Conservation (phyloP, 2,113 vertebrate genomes). For the Scopus umbretta region DNA sequence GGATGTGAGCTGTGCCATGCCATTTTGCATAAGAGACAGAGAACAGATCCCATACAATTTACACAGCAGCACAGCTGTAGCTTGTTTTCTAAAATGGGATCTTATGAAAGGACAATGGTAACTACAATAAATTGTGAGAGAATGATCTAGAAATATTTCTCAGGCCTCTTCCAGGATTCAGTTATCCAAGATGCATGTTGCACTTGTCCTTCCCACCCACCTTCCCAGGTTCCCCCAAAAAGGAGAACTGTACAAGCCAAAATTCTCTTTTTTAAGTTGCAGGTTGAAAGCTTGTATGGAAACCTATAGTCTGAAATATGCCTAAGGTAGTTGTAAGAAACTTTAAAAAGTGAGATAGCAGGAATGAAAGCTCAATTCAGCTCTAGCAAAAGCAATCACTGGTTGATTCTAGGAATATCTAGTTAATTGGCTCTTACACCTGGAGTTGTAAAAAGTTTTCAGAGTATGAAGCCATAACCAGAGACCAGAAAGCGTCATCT, state of each 20-base stretch:
- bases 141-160: not conserved
- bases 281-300: not conserved
- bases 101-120: not conserved
- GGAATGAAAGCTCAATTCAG: not conserved
- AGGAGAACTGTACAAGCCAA: not conserved
- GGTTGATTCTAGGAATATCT: not conserved
- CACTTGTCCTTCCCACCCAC: not conserved
- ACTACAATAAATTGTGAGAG: not conserved
- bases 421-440: not conserved
- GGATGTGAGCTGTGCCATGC: not conserved
- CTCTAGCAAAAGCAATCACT: not conserved
- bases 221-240: not conserved
- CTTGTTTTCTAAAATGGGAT: not conserved
- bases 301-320: not conserved
- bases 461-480: not conserved
- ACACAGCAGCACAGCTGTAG: not conserved
- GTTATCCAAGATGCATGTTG: not conserved
- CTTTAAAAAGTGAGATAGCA: not conserved
- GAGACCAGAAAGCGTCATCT: not conserved
- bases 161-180: not conserved
- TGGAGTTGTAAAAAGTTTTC: not conserved
- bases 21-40: not conserved
- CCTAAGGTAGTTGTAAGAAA: not conserved
- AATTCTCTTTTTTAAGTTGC: not conserved
- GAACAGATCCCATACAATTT: not conserved